A percentile compares a stretch with the other conserved stretches of the same genome.
phyloP scores from a whole-genome alignment of 2,888 invertebrate species.

The Desoria tigrina region DNA sequence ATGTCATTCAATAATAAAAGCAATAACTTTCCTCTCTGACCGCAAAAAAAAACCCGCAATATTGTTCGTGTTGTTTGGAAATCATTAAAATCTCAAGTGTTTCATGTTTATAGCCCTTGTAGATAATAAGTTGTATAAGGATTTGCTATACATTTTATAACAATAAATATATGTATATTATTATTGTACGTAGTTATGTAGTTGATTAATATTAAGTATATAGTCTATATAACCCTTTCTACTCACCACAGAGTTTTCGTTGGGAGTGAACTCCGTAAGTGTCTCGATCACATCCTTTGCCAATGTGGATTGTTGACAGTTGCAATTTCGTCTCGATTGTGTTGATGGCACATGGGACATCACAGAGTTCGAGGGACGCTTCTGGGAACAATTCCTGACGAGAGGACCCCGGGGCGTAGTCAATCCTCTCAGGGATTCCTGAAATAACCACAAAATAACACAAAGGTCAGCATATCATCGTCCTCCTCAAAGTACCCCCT shows the following conservation, averaged over 20 bases:
- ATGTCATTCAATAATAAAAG: too few relatives aligned
- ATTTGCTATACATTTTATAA: too few relatives aligned
- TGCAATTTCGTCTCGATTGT: conserved; percentile 62
- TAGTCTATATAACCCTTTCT: too few relatives aligned
- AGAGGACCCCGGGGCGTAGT: conserved; percentile 74
- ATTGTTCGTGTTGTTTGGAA: too few relatives aligned
- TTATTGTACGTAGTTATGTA: too few relatives aligned
- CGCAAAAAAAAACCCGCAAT: too few relatives aligned
- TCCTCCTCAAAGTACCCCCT: neutral
- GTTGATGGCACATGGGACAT: conserved; percentile 58
- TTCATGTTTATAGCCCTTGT: too few relatives aligned
- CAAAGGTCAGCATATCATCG: conserved; percentile 15
- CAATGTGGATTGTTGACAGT: conserved; percentile 81
- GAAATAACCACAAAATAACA: conserved; percentile 53
- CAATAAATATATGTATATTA: too few relatives aligned
- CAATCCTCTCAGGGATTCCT: conserved; percentile 79
- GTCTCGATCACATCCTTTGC: conserved; percentile 94
- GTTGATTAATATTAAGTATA: too few relatives aligned
- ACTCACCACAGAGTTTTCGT: conserved; percentile 75
- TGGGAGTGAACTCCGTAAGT: conserved; percentile 85
- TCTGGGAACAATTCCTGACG: conserved; percentile 77
- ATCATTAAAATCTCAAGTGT: too few relatives aligned
- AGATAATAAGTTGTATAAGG: too few relatives aligned
- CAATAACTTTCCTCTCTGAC: too few relatives aligned
- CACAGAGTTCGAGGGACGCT: conserved; percentile 67